Conservation (phyloP, 2,888 invertebrate species). For the Stramonita haemastoma region DNA sequence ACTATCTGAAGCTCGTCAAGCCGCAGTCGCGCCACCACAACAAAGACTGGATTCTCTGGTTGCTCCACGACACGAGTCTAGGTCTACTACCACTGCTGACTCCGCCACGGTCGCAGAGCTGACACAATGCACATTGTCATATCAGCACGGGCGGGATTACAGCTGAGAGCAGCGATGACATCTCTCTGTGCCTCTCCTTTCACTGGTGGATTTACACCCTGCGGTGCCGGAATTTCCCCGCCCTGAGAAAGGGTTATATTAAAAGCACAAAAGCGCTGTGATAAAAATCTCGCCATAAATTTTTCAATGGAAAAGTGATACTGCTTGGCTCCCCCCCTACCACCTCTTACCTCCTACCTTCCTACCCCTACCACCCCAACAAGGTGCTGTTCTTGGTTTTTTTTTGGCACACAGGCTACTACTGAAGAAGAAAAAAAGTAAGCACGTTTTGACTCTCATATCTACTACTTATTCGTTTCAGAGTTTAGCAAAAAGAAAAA, state of each 20-base stretch:
- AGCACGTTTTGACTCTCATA: too few relatives aligned
- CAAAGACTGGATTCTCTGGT: not conserved
- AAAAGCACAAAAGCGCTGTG: not conserved
- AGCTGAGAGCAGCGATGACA: not conserved
- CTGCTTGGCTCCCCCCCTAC: not conserved
- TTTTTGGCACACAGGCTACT: too few relatives aligned
- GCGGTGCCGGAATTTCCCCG: not conserved
- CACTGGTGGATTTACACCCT: not conserved
- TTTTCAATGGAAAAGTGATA: constrained; percentile 12
- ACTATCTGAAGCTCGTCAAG: not conserved
- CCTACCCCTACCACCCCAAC: too few relatives aligned
- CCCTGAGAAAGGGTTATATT: not conserved
- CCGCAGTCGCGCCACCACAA: not conserved
- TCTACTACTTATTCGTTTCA: too few relatives aligned
- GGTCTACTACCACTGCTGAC: too few relatives aligned
- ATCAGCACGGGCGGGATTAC: not conserved
- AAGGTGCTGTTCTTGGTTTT: too few relatives aligned
- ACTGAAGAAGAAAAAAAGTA: too few relatives aligned
- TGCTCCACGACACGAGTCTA: not conserved
- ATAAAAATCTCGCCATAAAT: constrained; percentile 10
- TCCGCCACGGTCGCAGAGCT: constrained; percentile 7
- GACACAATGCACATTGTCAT: constrained; percentile 16
- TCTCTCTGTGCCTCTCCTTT: not conserved
- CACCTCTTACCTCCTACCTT: too few relatives aligned
- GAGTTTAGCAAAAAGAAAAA: too few relatives aligned